A percentile compares a stretch with the other conserved stretches of the same genome.
Conservation (phyloP, 2,888 invertebrate genomes). For the Keiferia lycopersicella region DNA sequence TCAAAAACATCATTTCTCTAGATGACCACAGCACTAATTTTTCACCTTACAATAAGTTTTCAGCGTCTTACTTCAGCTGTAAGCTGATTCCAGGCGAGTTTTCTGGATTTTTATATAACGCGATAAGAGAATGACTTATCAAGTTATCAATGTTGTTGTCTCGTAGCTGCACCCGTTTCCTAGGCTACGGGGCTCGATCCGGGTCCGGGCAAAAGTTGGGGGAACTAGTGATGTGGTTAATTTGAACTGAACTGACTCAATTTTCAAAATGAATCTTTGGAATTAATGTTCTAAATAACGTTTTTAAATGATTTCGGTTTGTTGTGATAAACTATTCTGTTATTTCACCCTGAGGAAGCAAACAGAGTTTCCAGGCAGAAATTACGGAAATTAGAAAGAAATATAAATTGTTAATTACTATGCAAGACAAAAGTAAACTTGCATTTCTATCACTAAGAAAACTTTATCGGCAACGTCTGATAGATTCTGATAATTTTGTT, state of each 20-base stretch:
- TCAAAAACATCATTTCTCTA: constrained; percentile 61
- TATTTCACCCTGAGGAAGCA: no score
- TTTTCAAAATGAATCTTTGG: no score
- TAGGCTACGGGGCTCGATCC: constrained; percentile 67
- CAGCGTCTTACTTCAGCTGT: background rate
- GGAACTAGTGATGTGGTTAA: constrained; percentile 37
- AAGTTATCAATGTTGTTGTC: constrained; percentile 75
- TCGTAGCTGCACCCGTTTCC: constrained; percentile 79
- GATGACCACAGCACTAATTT: constrained; percentile 19
- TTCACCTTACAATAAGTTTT: constrained; percentile 24
- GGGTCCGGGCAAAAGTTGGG: constrained; percentile 52
- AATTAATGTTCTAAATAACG: background rate
- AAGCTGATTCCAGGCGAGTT: background rate
- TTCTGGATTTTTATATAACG: constrained; percentile 58
- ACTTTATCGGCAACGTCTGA: no score
- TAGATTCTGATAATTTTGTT: no score
- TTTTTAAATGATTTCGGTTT: no score
- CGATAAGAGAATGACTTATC: constrained; percentile 60
- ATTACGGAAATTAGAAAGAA: no score
- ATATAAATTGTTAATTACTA: no score
- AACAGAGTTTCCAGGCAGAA: no score
- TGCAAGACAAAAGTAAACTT: no score
- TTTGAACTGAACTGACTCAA: background rate
- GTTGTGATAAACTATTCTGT: no score
- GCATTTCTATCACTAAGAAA: no score